Conservation (phyloP, 2,113 vertebrate genomes). For the Mus pahari region DNA sequence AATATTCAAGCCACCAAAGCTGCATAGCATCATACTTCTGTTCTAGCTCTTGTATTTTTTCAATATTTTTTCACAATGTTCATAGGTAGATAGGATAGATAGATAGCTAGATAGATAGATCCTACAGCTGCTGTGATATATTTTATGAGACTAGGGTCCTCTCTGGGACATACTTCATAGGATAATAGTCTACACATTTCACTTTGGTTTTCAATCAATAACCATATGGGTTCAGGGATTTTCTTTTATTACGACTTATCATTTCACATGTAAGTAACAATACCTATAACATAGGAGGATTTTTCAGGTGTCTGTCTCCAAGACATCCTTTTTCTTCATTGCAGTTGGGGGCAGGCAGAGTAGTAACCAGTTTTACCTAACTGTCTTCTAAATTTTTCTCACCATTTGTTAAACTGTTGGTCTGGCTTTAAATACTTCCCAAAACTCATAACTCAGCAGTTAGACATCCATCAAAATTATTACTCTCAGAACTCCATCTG, state of each 20-base stretch:
- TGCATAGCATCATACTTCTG: not conserved
- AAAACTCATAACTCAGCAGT: not conserved
- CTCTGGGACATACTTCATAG: not conserved
- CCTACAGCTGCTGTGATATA: rapidly evolving
- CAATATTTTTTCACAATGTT: not conserved
- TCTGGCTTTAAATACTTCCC: not conserved
- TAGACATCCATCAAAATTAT: not conserved
- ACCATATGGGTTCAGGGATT: not conserved
- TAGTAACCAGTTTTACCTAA: no score
- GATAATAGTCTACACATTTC: not conserved
- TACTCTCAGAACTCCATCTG: not conserved
- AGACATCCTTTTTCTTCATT: no score
- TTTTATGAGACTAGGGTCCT: not conserved
- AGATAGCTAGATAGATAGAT: no score
- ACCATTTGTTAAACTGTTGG: not conserved
- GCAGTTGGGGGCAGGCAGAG: no score
- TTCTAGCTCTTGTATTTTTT: not conserved
- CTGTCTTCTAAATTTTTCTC: not conserved
- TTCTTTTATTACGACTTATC: not conserved
- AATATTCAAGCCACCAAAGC: not conserved
- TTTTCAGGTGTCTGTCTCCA: not conserved
- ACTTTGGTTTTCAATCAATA: not conserved
- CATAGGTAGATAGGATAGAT: no score
- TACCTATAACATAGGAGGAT: no score
- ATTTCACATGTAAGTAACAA: not conserved